Conservation (phyloP, 2,113 vertebrate genomes). For the Corydoras maculifer region DNA sequence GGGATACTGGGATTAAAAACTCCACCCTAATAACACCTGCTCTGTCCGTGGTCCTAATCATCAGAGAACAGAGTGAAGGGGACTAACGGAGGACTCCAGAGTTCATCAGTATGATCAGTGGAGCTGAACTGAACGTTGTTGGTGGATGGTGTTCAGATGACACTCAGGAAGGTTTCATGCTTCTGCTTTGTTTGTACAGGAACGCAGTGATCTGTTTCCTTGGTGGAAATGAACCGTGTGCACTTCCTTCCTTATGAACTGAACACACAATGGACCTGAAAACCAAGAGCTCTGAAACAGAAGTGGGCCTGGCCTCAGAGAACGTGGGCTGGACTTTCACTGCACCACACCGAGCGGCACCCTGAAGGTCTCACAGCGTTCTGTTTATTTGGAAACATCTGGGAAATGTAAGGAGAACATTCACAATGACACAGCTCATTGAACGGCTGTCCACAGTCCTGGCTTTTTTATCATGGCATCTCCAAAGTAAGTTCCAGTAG, state of each 20-base stretch:
- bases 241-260: slow-evolving; percentile 24
- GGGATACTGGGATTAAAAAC: too few species aligned
- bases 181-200: neutral
- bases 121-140: too few species aligned
- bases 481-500: slow-evolving; percentile 17
- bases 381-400: neutral
- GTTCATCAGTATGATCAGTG: too few species aligned
- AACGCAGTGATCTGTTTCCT: slow-evolving; percentile 18
- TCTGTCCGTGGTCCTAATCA: too few species aligned
- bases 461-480: neutral
- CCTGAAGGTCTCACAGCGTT: neutral
- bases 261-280: neutral
- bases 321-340: neutral
- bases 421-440: slow-evolving; percentile 8
- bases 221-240: neutral
- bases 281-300: neutral
- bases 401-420: neutral
- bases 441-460: slow-evolving; percentile 10
- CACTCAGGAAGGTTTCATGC: too few species aligned
- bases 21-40: too few species aligned
- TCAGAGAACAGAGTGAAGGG: too few species aligned
- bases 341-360: neutral
- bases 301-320: neutral
- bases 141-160: too few species aligned
- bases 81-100: too few species aligned